Evolutionary conservation across 1,140 invertebrate genomes (phyloP).

Genomic region (Drosophila suzukii): DNA sequence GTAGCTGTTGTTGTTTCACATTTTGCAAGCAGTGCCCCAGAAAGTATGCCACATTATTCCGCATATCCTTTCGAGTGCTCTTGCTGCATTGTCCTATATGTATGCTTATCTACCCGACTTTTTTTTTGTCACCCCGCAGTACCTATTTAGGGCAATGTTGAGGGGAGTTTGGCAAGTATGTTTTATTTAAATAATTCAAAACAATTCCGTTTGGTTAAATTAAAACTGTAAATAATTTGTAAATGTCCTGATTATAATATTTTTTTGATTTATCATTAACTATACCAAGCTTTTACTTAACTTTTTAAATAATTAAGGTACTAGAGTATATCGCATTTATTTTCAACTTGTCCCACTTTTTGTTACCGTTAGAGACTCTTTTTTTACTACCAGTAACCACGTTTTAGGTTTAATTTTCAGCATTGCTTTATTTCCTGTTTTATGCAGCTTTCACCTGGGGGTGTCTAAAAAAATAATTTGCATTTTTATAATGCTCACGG

Average conservation of each 20-base stretch:
- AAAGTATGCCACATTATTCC: slow-evolving; percentile 58
- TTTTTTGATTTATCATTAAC: no score
- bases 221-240: no score
- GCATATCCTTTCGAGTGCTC: slow-evolving; percentile 44
- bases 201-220: not conserved
- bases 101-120: not conserved
- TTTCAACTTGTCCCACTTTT: no score
- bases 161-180: not conserved
- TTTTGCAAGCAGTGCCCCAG: slow-evolving; percentile 33
- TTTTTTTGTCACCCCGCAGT: not conserved
- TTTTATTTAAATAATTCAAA: not conserved
- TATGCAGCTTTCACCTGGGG: slow-evolving; percentile 20
- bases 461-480: slow-evolving; percentile 31
- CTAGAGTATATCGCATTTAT: no score
- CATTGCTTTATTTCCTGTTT: slow-evolving; percentile 10
- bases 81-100: slow-evolving; percentile 26
- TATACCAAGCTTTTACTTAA: no score
- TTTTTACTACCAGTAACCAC: not conserved
- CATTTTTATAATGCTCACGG: slow-evolving; percentile 11
- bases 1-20: not conserved
- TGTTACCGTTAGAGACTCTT: no score
- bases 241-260: no score
- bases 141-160: not conserved
- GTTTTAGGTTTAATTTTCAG: not conserved
- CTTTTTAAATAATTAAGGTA: no score